A percentile compares a stretch with the other conserved stretches of the same genome.
phyloP scores from a whole-genome alignment of 2,888 invertebrate genomes.

The Lissonota sp. region DNA sequence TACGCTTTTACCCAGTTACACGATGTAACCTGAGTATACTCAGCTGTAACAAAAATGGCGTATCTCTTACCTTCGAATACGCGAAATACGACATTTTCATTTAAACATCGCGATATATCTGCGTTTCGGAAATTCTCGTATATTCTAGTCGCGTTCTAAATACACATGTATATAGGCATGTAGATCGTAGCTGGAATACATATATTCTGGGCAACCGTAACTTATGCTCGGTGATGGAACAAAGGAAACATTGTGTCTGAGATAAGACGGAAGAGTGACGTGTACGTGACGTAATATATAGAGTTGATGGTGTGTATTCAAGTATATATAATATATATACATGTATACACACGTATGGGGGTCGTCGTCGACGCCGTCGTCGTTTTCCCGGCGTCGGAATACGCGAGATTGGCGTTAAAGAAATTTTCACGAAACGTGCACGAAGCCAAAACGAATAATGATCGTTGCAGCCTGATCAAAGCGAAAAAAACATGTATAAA shows the following conservation, averaged over 20 bases:
- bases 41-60: too few relatives aligned
- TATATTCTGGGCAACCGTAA: conserved; percentile 38
- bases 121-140: conserved; percentile 10
- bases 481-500: background rate
- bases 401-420: conserved; percentile 46
- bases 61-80: too few relatives aligned
- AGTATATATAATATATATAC: too few relatives aligned
- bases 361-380: conserved; percentile 9
- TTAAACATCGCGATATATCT: background rate
- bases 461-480: background rate
- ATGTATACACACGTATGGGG: background rate
- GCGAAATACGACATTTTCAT: conserved; percentile 9
- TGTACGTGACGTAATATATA: conserved; percentile 52
- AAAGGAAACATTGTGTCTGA: conserved; percentile 57
- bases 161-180: conserved; percentile 8
- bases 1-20: conserved; percentile 5
- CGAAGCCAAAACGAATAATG: background rate
- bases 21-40: too few relatives aligned
- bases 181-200: conserved; percentile 12
- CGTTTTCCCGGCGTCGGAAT: conserved; percentile 17
- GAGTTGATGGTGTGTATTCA: background rate
- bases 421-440: conserved; percentile 32
- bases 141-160: conserved; percentile 48
- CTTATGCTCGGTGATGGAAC: conserved; percentile 53
- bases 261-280: conserved; percentile 64